Conservation (phyloP, 2,113 vertebrate genomes). For the Oryzias javanicus region DNA sequence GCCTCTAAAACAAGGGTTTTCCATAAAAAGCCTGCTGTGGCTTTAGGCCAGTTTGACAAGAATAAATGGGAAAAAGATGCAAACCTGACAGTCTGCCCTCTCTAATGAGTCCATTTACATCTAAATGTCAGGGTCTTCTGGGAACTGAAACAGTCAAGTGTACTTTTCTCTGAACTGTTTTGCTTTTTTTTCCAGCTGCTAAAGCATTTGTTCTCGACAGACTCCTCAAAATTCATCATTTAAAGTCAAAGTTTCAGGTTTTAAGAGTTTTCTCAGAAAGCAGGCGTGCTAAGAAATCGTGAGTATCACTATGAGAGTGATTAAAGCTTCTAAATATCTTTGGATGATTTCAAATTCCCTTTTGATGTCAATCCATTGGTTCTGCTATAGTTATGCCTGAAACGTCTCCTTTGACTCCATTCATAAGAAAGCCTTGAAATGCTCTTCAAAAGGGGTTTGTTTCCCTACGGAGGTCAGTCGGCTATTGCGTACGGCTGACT, state of each 20-base stretch:
- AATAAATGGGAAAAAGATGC: slow-evolving; percentile 56
- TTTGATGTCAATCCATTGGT: slow-evolving; percentile 83
- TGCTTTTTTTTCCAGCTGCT: slow-evolving; percentile 5
- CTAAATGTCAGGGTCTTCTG: slow-evolving; percentile 57
- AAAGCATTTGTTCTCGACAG: slow-evolving; percentile 7
- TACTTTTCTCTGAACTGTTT: slow-evolving; percentile 18
- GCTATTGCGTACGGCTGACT: slow-evolving; percentile 88
- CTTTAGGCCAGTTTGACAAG: slow-evolving; percentile 26
- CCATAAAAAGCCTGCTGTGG: neutral
- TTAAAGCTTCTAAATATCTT: slow-evolving; percentile 70
- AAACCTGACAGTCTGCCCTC: slow-evolving; percentile 41
- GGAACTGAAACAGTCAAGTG: slow-evolving; percentile 46
- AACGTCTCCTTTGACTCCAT: slow-evolving; percentile 73
- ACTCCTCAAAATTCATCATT: slow-evolving; percentile 7
- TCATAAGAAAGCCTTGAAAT: slow-evolving; percentile 80
- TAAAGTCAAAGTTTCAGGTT: slow-evolving; percentile 7
- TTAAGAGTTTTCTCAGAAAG: slow-evolving; percentile 14
- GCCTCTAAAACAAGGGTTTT: neutral
- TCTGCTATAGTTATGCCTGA: slow-evolving; percentile 78
- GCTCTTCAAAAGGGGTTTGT: slow-evolving; percentile 80
- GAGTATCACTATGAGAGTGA: slow-evolving; percentile 35
- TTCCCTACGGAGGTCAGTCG: slow-evolving; percentile 80
- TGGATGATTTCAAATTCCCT: slow-evolving; percentile 77
- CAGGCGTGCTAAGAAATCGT: slow-evolving; percentile 26
- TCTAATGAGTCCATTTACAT: slow-evolving; percentile 66